Base-by-base conservation (phyloP, 2,113 vertebrate species). In the Oplegnathus fasciatus region DNA sequence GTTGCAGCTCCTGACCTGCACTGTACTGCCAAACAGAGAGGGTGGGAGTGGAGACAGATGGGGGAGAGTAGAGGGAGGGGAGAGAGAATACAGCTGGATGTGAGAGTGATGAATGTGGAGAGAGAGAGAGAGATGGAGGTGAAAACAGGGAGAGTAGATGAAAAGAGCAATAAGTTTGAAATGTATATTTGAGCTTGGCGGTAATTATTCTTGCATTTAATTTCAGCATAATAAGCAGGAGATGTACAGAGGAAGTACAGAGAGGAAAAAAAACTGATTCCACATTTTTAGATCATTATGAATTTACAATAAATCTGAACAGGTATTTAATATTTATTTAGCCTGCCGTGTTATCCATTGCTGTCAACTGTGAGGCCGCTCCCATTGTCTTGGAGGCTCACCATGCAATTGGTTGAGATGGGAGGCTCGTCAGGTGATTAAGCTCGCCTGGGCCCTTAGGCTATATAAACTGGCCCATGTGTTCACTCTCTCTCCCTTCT, bases 1-100 rank as follows among this genome's bases (percentile, higher is more conserved):
- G 75, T 18, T 79, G 82, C 82, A 67, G 75, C 75, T 77, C 61
- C 86, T 86, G 84, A 83, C 82, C 82, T 82, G 70, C 69, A 69
- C 80, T 46, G 67, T 52, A 71, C 76, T 82, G 88, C 84, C 84
- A 92, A 82, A 69, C 55, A 72, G 78, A 67, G 77, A 81, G 82
- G 74, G 69, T 1, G 6, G 70, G 72, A 50, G 46, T 26, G 24
- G 64, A 28, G 61, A 48, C 11, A 48, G 46, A 44, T 26, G 37
- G 28, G 37, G 18, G 75, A 20, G 32, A 13, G 71, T n/a, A n/a
- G n/a, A 50, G 52, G 52, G 37, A 46, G 46, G 8, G 24, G 40
- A 3, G 79, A 50, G 66, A 20, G 37, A 54, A 30, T 55, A 71
- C 42, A 50, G 64, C 68, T 78, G 77, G 69, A 76, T 64, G 61